Base-by-base conservation (phyloP, 2,888 invertebrate genomes). In the Sphaerophoria taeniata region DNA sequence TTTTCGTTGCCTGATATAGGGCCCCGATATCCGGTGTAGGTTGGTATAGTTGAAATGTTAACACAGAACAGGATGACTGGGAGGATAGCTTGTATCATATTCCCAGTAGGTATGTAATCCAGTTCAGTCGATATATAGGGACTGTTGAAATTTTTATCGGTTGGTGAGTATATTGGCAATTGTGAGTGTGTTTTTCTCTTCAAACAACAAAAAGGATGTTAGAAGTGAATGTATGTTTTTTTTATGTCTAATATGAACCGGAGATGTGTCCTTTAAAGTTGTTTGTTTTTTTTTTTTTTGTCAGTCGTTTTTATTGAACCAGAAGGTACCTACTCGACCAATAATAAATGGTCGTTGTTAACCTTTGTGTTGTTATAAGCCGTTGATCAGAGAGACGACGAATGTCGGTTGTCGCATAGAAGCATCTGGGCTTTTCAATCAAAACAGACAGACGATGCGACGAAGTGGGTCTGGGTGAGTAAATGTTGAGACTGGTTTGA, bases 1-100 rank as follows among this genome's bases (percentile, higher is more conserved):
- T 49, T 34, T 24, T 24, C 24, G 24, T 24, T 24, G 24, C 45
- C 34, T 43, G 39, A 60, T 60, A 60, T 60, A 24, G 24, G 24
- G 24, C 39, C 67, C 53, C 53, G 65, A 60, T 47, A 80, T 74
- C 69, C 74, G 74, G 61, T 70, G 69, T 61, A 69, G 43, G 53
- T 51, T 24, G 51, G 24, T 51, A 36, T 63, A 65, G 49, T 65
- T 51, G 61, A 56, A 63, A 74, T 74, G 63, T 43, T 56, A 80
- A 61, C 51, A 16, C 36, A 73, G 33, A 9, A 47, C 33, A n/a
- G 6, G 73, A 65, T 39, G 39, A 51, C 53, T 24, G 24, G 53
- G 39, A 67, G 39, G 16, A 39, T 53, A 67, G 31, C 53, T 67
- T 67, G 67, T 67, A 53, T 43, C 53, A 67, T 67, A 53, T 63